Conservation (phyloP, 2,888 invertebrate genomes). For the Caenorhabditis auriculariae region DNA sequence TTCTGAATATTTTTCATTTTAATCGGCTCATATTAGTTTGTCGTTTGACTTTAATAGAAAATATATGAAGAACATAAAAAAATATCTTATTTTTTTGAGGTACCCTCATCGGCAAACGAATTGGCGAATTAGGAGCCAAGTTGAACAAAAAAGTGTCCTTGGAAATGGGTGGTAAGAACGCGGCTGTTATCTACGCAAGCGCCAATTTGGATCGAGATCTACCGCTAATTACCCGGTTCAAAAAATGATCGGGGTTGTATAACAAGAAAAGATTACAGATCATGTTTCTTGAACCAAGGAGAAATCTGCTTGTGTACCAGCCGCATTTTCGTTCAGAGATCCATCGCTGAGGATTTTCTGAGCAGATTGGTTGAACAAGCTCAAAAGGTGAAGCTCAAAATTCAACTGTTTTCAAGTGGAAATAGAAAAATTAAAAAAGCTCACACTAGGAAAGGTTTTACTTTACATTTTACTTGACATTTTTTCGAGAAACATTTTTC, state of each 20-base stretch:
- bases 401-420: no score
- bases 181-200: conserved; percentile 68
- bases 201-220: conserved; percentile 67
- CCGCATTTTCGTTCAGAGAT: conserved; percentile 68
- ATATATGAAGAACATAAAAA: neutral
- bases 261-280: no score
- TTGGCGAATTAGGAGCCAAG: conserved; percentile 60
- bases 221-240: conserved; percentile 61
- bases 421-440: no score
- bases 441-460: no score
- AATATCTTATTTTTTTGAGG: conserved; percentile 8
- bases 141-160: conserved; percentile 69
- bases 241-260: no score
- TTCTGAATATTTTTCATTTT: no score
- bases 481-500: no score
- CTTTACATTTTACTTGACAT: no score
- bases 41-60: no score
- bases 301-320: conserved; percentile 70
- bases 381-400: conserved; percentile 36
- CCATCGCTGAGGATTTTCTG: conserved; percentile 66
- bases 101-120: conserved; percentile 49
- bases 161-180: conserved; percentile 71
- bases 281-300: conserved; percentile 70
- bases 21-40: no score
- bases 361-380: conserved; percentile 61